Evolutionary conservation across 2,797 vertebrate species (phyloP), one percentile per base, ranked within the genome.

Genomic region (Pangasius sanitwongsei): DNA sequence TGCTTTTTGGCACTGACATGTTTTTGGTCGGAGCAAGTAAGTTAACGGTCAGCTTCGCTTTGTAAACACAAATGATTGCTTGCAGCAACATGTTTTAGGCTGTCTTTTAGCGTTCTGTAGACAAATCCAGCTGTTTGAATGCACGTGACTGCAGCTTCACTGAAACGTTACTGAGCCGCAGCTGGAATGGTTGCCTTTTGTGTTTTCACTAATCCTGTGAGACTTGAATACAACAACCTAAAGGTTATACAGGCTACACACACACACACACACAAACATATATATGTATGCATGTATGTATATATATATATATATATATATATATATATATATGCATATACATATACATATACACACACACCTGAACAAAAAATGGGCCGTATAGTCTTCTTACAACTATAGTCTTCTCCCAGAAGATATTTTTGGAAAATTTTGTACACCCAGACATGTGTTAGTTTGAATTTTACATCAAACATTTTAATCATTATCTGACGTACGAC

Each of bases 1-100:
- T 99, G 95, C 96, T 98, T 93, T 96, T 98, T 94, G 96, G 96
- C 92, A 98, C 96, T 94, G 97, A 97, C 95, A 94, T 97, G 94
- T 97, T 98, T 93, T 94, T 98, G 89, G 97, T 98, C 69, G 96
- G 95, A 94, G 97, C 97, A 93, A 98, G 98, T 99, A 95, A 98
- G 97, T 97, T 87, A 75, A 44, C 48, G 20, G 86, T 86, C 63
- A 80, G 50, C 74, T 63, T 86, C 69, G 55, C 28, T 74, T 59
- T 57, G 20, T 2, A 59, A n/a, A 59, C 20, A 25, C 85, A 18
- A 28, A 55, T 44, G 69, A 59, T 6, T 11, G 69, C 53, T n/a
- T 77, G 37, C 31, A 74, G 72, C 72, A 63, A 61, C 57, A 41
- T 31, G 55, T 59, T 61, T 48, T 41, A 55, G 4, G 6, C 44